Base-by-base conservation (phyloP, 2,888 invertebrate genomes). In the Drosophila seclusa region DNA sequence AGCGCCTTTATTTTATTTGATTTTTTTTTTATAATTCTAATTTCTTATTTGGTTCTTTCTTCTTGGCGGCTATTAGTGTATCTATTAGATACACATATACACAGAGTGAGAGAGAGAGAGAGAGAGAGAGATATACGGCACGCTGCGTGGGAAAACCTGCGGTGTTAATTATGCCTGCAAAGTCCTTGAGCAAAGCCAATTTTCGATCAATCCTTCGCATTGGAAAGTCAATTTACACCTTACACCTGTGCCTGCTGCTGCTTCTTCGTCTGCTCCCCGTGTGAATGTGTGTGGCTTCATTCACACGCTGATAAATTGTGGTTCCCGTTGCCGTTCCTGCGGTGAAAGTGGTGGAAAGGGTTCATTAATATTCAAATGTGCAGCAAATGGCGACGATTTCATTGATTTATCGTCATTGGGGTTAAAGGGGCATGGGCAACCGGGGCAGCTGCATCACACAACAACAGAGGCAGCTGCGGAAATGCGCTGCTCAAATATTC, bases 221-320 rank as follows among this genome's bases (percentile, higher is more conserved):
- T 80, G 77, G 67, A 78, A 83, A 86, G 85, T 76, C 81, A 82
- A 80, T 78, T 87, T 87, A 79, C 90, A 90, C 91, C 91, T 90
- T 68, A 38, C 62, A 66, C 69, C 57, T 67, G 78, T 65, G 64
- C n/a, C 64, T 29, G 7, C n/a, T 8, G 21, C 7, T 13, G 27
- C 40, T 21, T 31, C 38, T 31, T 21, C 5, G n/a, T 16, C n/a
- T 31, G 8, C 10, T 21, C 2, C 0, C 29, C 54, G 36, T 62
- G 64, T 66, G 45, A 55, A 38, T 38, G 42, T 66, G 90, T 90
- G 91, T 89, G 90, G 90, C 65, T 90, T 80, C 83, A 88, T 89
- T 88, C 91, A 88, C 83, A 91, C 87, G 91, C 88, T 87, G 89
- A 90, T 91, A 90, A 89, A 85, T 80, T 80, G 68, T 50, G 54